Percentiles rank a stretch among this genome's conserved stretches.
phyloP scores from a whole-genome alignment of 1,140 invertebrate species.

The Harpegnathos saltator region DNA sequence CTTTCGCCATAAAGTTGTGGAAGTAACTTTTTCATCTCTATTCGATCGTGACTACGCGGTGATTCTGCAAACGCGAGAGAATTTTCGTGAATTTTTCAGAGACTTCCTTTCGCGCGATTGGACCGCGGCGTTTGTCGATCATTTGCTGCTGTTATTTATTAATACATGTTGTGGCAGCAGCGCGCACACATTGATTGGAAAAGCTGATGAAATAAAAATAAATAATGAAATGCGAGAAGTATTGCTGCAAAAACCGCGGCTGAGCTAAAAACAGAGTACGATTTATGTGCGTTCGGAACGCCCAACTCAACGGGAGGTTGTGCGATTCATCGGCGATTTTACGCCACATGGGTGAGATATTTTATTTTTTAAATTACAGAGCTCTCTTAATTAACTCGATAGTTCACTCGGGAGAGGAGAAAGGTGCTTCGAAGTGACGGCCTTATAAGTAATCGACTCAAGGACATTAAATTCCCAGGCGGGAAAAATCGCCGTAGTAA shows the following conservation, averaged over 20 bases:
- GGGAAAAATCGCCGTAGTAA: slow-evolving; percentile 15
- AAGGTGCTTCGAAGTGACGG: not conserved
- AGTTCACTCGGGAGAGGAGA: not conserved
- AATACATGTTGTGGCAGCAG: too few relatives aligned
- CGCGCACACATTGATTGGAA: too few relatives aligned
- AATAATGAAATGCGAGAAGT: not conserved
- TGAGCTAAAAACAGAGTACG: too few relatives aligned
- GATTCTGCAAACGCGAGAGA: not conserved
- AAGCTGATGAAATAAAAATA: not conserved
- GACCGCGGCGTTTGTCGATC: too few relatives aligned
- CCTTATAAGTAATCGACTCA: slow-evolving; percentile 1
- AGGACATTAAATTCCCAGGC: slow-evolving; percentile 6
- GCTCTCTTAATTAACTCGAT: slow-evolving; percentile 9
- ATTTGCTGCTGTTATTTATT: too few relatives aligned
- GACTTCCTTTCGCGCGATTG: not conserved
- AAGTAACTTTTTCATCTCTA: slow-evolving; percentile 11
- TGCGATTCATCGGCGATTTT: not conserved
- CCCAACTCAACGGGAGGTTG: not conserved
- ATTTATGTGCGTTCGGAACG: too few relatives aligned
- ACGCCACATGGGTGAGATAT: not conserved
- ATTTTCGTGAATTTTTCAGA: not conserved
- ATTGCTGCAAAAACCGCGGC: not conserved
- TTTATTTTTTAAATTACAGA: slow-evolving; percentile 2
- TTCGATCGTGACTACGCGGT: not conserved
- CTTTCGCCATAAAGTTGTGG: not conserved